These are phyloP conservation scores for Odontomyia ornata DNA, from an alignment of 2,888 invertebrate genomes.

Conservation along the genomic window DNA sequence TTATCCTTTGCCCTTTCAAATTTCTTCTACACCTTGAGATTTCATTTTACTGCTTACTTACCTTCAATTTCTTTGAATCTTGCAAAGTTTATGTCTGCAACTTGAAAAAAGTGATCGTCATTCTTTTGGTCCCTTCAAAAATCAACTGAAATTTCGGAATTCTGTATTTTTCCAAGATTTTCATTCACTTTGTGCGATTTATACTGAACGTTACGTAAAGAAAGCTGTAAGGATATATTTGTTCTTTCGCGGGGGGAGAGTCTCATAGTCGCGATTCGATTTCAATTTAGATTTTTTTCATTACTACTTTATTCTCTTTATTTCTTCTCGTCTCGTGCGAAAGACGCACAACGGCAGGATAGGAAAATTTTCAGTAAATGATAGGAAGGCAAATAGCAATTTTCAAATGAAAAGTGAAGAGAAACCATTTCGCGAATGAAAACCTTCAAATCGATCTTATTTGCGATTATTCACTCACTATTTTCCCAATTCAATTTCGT, in stretches of 20 bases:
- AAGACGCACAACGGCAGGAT: neutral
- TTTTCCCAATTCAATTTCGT: slow-evolving; percentile 8
- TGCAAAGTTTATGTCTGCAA: neutral
- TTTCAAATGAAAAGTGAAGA: neutral
- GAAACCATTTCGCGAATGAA: neutral
- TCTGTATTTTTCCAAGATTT: too few relatives aligned
- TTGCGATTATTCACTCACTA: neutral
- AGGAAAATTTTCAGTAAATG: neutral
- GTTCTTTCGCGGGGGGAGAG: too few relatives aligned
- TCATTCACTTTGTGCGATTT: too few relatives aligned
- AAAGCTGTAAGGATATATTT: too few relatives aligned
- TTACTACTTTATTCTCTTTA: neutral
- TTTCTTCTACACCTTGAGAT: too few relatives aligned
- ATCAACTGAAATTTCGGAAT: neutral
- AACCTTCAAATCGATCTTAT: slow-evolving; percentile 4
- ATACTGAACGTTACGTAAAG: too few relatives aligned
- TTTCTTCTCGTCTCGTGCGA: neutral
- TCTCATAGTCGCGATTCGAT: neutral
- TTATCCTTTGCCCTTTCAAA: too few relatives aligned
- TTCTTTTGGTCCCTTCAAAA: neutral
- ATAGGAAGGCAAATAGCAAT: neutral
- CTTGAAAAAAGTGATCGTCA: neutral
- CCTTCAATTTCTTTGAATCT: too few relatives aligned
- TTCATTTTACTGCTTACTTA: too few relatives aligned
- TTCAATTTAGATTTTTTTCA: slow-evolving; percentile 2